Evolutionary conservation across 2,113 vertebrate genomes (phyloP).

Genomic region (Terrapene triunguis): DNA sequence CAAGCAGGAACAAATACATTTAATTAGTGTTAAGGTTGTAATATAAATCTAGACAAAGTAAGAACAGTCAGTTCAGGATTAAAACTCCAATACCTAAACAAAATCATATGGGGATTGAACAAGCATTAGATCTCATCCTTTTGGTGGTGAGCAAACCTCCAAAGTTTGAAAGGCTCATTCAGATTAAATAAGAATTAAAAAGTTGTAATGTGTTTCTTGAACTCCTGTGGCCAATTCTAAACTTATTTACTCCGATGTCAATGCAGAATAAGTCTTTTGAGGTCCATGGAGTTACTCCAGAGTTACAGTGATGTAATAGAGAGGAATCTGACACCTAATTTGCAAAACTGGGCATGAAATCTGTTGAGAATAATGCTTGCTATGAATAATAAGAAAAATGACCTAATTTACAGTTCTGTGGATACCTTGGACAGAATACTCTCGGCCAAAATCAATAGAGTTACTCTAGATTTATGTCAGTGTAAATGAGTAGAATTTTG

Average conservation of each 20-base stretch:
- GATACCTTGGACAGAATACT: neutral
- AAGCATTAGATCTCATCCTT: neutral
- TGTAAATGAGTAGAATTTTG: neutral
- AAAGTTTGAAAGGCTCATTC: neutral
- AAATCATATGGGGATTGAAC: neutral
- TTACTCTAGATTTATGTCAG: neutral
- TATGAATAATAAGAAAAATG: neutral
- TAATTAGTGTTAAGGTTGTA: neutral
- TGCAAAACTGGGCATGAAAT: neutral
- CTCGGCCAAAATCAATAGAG: neutral
- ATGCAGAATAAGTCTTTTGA: neutral
- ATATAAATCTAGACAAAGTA: neutral
- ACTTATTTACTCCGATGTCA: neutral
- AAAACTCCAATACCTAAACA: neutral
- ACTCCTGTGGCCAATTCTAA: neutral
- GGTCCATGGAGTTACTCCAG: neutral
- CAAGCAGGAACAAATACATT: neutral
- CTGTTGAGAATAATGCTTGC: neutral
- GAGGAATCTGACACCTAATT: neutral
- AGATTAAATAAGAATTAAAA: neutral
- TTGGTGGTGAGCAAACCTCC: neutral
- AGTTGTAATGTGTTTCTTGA: neutral
- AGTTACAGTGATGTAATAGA: neutral
- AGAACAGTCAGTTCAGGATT: neutral
- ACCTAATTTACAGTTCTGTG: neutral